These are phyloP conservation scores for Melolontha melolontha DNA, from an alignment of 2,888 invertebrate genomes.

Conservation along the genomic window DNA sequence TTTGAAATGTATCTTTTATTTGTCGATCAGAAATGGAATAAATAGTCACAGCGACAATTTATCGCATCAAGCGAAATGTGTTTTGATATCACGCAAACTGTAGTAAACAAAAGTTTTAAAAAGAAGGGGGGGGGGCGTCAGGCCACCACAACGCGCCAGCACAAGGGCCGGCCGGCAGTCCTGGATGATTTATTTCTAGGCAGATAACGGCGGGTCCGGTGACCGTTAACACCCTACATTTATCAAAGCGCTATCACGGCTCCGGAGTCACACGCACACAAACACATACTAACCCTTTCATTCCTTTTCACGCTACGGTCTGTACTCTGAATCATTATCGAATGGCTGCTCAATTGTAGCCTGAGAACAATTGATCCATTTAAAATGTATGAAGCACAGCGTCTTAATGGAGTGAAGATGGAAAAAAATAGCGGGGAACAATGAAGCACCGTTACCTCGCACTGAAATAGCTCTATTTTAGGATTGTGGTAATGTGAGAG, in stretches of 20 bases:
- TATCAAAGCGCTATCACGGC: slow-evolving; percentile 35
- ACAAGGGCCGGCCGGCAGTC: not conserved
- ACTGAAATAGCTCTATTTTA: not conserved
- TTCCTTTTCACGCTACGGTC: not conserved
- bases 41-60: slow-evolving; percentile 9
- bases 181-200: slow-evolving; percentile 16
- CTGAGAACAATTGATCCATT: slow-evolving; percentile 14
- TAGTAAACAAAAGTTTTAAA: slow-evolving; percentile 38
- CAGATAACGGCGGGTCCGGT: slow-evolving; percentile 30
- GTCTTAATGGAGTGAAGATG: slow-evolving; percentile 1
- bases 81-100: slow-evolving; percentile 28
- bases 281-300: slow-evolving; percentile 11
- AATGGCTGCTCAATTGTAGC: slow-evolving; percentile 10
- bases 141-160: not conserved
- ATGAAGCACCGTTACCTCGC: slow-evolving; percentile 9
- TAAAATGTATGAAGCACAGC: slow-evolving; percentile 18
- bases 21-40: not conserved
- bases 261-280: slow-evolving; percentile 11
- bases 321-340: slow-evolving; percentile 9
- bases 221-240: slow-evolving; percentile 32
- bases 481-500: slow-evolving; percentile 3
- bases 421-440: not conserved
- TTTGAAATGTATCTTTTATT: not conserved
- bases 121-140: slow-evolving; percentile 4
- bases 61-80: slow-evolving; percentile 21